These are phyloP conservation scores for Dicyrtoma fusca DNA, from an alignment of 2,888 invertebrate species.

Conservation along the genomic window DNA sequence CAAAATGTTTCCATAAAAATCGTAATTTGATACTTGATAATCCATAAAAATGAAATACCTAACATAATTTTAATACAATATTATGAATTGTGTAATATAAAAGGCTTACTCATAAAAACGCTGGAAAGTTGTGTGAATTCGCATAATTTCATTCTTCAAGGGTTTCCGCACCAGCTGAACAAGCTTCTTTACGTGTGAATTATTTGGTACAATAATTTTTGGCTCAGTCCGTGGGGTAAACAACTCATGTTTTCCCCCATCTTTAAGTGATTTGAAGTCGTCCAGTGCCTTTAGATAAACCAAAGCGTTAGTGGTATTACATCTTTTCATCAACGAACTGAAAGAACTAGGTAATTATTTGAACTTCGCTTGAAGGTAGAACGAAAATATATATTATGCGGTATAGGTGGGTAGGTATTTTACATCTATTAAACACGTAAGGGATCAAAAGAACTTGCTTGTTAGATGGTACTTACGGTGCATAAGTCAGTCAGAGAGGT, in stretches of 20 bases:
- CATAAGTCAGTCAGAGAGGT: slow-evolving; percentile 24
- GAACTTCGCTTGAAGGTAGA: too few relatives aligned
- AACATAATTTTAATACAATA: background rate
- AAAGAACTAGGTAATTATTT: too few relatives aligned
- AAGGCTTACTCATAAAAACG: slow-evolving; percentile 28
- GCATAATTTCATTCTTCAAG: slow-evolving; percentile 28
- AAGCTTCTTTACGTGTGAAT: slow-evolving; percentile 11
- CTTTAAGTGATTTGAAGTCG: background rate
- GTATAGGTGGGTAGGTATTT: background rate
- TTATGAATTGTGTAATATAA: background rate
- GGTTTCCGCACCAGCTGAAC: slow-evolving; percentile 27
- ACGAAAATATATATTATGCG: background rate
- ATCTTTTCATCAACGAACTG: background rate
- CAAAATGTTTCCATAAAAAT: too few relatives aligned
- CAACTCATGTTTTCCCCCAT: background rate
- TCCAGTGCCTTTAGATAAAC: slow-evolving; percentile 9
- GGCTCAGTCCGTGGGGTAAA: background rate
- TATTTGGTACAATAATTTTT: slow-evolving; percentile 6
- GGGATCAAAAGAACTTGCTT: background rate
- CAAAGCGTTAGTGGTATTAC: background rate
- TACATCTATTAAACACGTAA: background rate
- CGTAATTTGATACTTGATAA: background rate
- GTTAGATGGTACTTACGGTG: slow-evolving; percentile 14
- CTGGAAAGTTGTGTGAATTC: slow-evolving; percentile 30
- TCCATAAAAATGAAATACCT: background rate